Base-by-base conservation (phyloP, 2,888 invertebrate species). In the Lacanobia wlatinum region DNA sequence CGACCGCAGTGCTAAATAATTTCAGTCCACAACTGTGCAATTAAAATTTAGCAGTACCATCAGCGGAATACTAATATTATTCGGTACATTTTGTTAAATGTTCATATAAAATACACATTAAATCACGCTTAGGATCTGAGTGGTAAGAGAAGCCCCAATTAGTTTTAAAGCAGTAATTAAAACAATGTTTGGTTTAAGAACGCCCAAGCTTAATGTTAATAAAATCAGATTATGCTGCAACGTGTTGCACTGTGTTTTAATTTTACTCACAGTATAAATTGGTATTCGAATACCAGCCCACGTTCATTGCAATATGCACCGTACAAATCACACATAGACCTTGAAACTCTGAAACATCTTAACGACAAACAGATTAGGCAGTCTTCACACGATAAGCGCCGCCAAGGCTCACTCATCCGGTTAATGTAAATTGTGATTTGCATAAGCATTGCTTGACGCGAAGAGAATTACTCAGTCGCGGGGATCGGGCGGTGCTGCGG, bases 381-480 rank as follows among this genome's bases (percentile, higher is more conserved):
- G 70, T 76, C 70, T 56, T 50, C 65, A 73, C 71, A 82, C 82
- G 86, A 86, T 77, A 86, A 82, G 78, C 83, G 48, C 61, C 67
- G 48, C 48, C 65, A 70, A 58, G 77, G 56, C 70, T 53, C 76
- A 81, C 73, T 79, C 84, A 86, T 83, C 83, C 82, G 81, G 75
- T 75, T 76, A 87, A 88, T 89, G 90, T 88, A 90, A 89, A 92
- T 90, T 88, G 85, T 83, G 79, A 92, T 93, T 93, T 91, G 90
- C 93, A 93, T 93, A 93, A 90, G 88, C 89, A 90, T 90, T 87
- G 85, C 83, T 78, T 73, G 70, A 78, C 78, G 80, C 73, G 38
- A 64, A 40, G 48, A 74, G 61, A 85, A 74, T 85, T 87, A 82
- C 88, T 86, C 71, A 63, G 80, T 82, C 78, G 82, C 64, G 74